These are phyloP conservation scores for Enteromius afrohamiltoni DNA, from an alignment of 2,797 vertebrate genomes.

Conservation along the genomic window DNA sequence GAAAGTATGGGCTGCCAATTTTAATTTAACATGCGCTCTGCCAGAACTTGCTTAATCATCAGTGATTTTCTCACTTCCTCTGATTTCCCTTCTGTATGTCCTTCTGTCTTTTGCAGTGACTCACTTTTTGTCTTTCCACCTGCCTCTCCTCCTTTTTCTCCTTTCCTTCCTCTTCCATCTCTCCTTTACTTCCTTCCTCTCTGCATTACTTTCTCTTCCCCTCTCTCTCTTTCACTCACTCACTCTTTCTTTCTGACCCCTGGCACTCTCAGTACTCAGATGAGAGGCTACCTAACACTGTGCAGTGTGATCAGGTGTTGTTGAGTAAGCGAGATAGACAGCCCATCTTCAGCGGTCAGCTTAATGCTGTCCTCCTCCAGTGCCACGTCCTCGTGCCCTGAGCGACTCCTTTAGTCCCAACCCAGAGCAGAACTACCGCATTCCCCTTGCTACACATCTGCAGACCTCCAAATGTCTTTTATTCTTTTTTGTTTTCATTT, in stretches of 20 bases:
- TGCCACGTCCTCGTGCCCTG: slow-evolving; percentile 72
- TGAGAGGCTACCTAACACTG: slow-evolving; percentile 80
- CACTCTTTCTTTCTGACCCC: slow-evolving; percentile 74
- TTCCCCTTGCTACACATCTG: slow-evolving; percentile 26
- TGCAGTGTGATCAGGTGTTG: slow-evolving; percentile 84
- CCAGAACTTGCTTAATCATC: slow-evolving; percentile 61
- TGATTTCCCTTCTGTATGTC: slow-evolving; percentile 54
- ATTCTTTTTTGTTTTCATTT: neutral
- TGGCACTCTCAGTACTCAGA: slow-evolving; percentile 77
- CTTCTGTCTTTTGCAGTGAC: slow-evolving; percentile 25
- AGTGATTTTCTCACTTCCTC: neutral
- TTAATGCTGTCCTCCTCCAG: slow-evolving; percentile 79
- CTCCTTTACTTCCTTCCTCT: slow-evolving; percentile 31
- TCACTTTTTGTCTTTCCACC: slow-evolving; percentile 47
- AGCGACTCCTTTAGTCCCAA: slow-evolving; percentile 50
- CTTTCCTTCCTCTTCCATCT: slow-evolving; percentile 6
- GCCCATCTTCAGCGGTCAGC: slow-evolving; percentile 80
- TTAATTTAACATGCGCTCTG: slow-evolving; percentile 55
- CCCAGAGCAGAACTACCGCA: slow-evolving; percentile 12
- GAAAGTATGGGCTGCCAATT: neutral
- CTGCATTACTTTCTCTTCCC: slow-evolving; percentile 40
- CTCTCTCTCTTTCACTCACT: slow-evolving; percentile 38
- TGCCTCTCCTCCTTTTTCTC: neutral
- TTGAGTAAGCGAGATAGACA: slow-evolving; percentile 80
- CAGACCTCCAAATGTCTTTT: neutral